Evolutionary conservation across 2,113 vertebrate species (phyloP).

Genomic region (Syrrhaptes paradoxus): DNA sequence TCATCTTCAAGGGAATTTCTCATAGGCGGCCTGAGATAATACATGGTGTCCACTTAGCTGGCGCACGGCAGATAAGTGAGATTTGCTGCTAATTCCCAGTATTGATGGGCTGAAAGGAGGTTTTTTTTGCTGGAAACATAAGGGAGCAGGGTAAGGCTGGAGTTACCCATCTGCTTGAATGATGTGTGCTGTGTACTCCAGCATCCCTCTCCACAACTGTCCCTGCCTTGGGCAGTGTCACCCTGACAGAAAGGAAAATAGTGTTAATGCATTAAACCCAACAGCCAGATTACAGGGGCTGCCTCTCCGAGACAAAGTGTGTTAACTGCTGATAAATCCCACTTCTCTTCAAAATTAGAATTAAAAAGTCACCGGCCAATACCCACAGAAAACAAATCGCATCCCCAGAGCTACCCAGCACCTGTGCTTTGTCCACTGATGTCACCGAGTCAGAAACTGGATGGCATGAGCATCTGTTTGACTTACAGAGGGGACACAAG

Average conservation of each 20-base stretch:
- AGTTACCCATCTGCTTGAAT: neutral
- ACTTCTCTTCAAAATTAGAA: neutral
- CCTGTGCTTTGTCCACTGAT: neutral
- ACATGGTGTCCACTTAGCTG: neutral
- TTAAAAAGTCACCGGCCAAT: neutral
- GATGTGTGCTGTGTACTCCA: neutral
- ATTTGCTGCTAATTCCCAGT: neutral
- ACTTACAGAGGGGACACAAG: neutral
- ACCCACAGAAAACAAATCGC: neutral
- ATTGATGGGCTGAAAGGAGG: neutral
- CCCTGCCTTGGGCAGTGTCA: neutral
- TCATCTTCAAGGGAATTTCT: neutral
- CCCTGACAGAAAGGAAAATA: neutral
- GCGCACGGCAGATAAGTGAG: neutral
- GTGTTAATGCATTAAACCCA: neutral
- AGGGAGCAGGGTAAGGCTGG: neutral
- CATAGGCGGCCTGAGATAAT: neutral
- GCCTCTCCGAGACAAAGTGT: neutral
- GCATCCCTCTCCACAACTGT: neutral
- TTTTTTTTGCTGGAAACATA: neutral
- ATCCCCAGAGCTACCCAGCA: neutral
- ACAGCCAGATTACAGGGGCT: rapidly evolving
- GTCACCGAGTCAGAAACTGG: rapidly evolving
- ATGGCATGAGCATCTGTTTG: neutral
- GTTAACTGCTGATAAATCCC: conserved; percentile 15